Evolutionary conservation across 2,888 invertebrate species (phyloP).

Genomic region (Watsonalla cultraria): DNA sequence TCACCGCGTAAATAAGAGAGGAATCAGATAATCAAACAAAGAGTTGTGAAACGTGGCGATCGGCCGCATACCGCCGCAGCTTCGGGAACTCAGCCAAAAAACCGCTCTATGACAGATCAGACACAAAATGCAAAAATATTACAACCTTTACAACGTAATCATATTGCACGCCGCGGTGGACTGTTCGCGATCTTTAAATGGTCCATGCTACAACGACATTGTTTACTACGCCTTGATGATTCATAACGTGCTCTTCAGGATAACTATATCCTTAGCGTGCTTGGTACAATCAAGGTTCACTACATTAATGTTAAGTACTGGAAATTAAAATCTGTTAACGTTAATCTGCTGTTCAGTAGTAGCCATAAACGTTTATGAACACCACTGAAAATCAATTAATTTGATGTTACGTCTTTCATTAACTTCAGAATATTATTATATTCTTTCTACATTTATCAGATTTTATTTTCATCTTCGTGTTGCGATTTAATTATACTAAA

Average conservation of each 20-base stretch:
- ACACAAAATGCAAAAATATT: conserved; percentile 49
- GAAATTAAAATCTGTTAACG: too few relatives aligned
- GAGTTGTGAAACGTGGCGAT: conserved; percentile 65
- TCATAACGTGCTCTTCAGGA: not conserved
- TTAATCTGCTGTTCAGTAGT: too few relatives aligned
- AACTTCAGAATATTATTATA: too few relatives aligned
- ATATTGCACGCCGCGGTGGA: not conserved
- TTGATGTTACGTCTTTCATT: too few relatives aligned
- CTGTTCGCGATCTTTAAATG: not conserved
- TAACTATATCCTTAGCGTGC: too few relatives aligned
- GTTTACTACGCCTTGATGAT: not conserved
- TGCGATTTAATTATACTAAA: too few relatives aligned
- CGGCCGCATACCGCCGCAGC: conserved; percentile 51
- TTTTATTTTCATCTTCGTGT: too few relatives aligned
- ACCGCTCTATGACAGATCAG: conserved; percentile 43
- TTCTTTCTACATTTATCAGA: too few relatives aligned
- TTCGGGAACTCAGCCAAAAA: conserved; percentile 68
- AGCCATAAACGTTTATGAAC: too few relatives aligned
- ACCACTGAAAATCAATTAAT: too few relatives aligned
- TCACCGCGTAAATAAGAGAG: conserved; percentile 54
- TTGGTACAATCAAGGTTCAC: too few relatives aligned
- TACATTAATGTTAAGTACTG: too few relatives aligned
- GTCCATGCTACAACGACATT: not conserved
- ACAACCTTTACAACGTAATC: conserved; percentile 32
- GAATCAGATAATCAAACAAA: conserved; percentile 63